A percentile compares a stretch with the other conserved stretches of the same genome.
phyloP scores from a whole-genome alignment of 2,113 vertebrate genomes.

The Vulpes vulpes region DNA sequence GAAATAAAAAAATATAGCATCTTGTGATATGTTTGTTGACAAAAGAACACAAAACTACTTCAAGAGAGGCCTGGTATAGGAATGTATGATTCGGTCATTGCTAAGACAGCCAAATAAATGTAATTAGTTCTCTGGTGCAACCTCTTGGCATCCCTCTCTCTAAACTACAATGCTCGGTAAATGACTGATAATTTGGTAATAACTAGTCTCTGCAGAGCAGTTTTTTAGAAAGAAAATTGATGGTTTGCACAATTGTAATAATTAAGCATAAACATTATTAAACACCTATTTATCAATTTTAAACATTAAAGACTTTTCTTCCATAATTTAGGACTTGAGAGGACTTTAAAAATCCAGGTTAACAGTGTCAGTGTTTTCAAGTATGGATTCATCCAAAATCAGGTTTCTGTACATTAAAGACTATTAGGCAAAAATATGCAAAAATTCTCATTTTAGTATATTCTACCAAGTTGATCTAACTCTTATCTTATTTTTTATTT shows the following conservation, averaged over 20 bases:
- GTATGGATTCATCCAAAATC: neutral
- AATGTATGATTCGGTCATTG: neutral
- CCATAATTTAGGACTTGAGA: neutral
- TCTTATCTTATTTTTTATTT: neutral
- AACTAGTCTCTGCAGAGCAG: neutral
- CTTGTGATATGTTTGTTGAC: neutral
- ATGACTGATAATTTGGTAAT: neutral
- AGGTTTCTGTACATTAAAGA: neutral
- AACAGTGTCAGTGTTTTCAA: neutral
- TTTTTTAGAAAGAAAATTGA: neutral
- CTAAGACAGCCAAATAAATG: neutral
- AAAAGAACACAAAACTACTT: neutral
- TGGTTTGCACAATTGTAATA: neutral
- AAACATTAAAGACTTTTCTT: neutral
- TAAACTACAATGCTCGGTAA: neutral
- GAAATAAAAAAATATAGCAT: neutral
- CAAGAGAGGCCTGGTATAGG: neutral
- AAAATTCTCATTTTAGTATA: neutral
- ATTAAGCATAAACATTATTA: constrained; percentile 37
- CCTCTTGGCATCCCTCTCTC: rapidly evolving
- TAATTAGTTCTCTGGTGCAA: neutral
- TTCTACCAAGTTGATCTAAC: neutral
- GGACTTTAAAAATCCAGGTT: neutral
- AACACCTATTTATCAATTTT: neutral
- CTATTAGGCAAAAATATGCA: neutral